Percentiles rank a stretch among this genome's conserved stretches.
phyloP scores from a whole-genome alignment of 2,797 vertebrate genomes.

The Siniperca undulata region DNA sequence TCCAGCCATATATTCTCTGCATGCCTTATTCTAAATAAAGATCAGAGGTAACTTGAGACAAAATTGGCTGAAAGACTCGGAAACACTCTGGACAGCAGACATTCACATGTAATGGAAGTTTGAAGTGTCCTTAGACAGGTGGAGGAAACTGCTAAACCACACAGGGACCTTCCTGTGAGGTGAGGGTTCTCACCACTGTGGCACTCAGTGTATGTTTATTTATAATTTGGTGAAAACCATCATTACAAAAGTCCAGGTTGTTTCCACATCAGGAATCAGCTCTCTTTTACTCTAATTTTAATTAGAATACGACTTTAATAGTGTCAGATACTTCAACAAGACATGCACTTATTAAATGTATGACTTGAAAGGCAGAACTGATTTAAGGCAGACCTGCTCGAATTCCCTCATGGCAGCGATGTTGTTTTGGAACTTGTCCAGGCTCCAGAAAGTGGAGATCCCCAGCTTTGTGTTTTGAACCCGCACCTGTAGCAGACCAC shows the following conservation, averaged over 20 bases:
- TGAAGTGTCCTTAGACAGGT: not conserved
- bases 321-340: not conserved
- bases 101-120: not conserved
- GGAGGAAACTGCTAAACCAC: not conserved
- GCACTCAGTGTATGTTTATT: not conserved
- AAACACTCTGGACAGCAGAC: not conserved
- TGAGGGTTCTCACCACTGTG: not conserved
- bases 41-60: not conserved
- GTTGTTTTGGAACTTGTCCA: conserved; percentile 96
- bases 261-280: not conserved
- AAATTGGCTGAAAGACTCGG: not conserved
- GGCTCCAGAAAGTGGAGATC: conserved; percentile 93
- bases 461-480: conserved; percentile 92
- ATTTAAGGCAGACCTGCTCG: conserved; percentile 86
- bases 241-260: not conserved
- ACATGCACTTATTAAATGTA: not conserved
- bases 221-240: not conserved
- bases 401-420: conserved; percentile 94
- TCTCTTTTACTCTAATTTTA: not conserved
- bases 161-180: not conserved
- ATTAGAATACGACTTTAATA: not conserved
- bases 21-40: not conserved
- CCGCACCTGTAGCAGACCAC: conserved; percentile 84
- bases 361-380: too few species aligned
- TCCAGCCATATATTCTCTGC: not conserved